Evolutionary conservation across 2,797 vertebrate species (phyloP).

Genomic region (Enteromius mattozi): DNA sequence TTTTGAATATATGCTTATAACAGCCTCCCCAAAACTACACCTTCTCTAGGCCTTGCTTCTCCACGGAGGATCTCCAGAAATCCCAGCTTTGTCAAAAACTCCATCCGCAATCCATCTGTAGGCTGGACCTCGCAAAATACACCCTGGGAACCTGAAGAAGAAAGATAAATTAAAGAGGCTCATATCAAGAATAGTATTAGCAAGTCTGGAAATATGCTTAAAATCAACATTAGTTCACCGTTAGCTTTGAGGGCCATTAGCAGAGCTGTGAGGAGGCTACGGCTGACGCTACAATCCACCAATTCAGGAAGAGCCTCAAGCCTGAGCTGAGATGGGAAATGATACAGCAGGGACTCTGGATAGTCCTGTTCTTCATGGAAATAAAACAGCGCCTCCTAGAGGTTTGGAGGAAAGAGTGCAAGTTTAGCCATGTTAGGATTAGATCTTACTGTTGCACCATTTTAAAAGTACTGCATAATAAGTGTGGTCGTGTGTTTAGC

Average conservation of each 20-base stretch:
- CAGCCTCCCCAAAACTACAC: slow-evolving; percentile 82
- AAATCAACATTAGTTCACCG: slow-evolving; percentile 67
- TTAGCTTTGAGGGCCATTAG: slow-evolving; percentile 84
- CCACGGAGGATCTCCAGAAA: slow-evolving; percentile 84
- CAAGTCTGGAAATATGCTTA: background rate
- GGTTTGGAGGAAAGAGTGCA: slow-evolving; percentile 7
- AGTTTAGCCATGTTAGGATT: background rate
- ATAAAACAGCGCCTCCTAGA: slow-evolving; percentile 78
- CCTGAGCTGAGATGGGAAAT: slow-evolving; percentile 86
- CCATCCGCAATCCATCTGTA: slow-evolving; percentile 78
- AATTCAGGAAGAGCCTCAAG: slow-evolving; percentile 81
- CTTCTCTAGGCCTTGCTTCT: slow-evolving; percentile 74
- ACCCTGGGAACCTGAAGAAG: slow-evolving; percentile 80
- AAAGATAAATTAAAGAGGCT: background rate
- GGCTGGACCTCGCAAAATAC: slow-evolving; percentile 87
- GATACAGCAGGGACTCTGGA: slow-evolving; percentile 83
- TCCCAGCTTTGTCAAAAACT: slow-evolving; percentile 86
- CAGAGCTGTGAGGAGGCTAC: slow-evolving; percentile 81
- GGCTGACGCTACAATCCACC: slow-evolving; percentile 81
- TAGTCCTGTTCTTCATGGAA: slow-evolving; percentile 81
- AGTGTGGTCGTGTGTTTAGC: background rate
- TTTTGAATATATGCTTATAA: slow-evolving; percentile 70
- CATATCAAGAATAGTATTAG: background rate
- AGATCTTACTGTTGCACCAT: background rate
- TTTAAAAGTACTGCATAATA: background rate